Percentiles rank a stretch among this genome's conserved stretches.
Evolutionary conservation across 1,140 invertebrate genomes (phyloP).

Genomic region (Trialeurodes vaporariorum): DNA sequence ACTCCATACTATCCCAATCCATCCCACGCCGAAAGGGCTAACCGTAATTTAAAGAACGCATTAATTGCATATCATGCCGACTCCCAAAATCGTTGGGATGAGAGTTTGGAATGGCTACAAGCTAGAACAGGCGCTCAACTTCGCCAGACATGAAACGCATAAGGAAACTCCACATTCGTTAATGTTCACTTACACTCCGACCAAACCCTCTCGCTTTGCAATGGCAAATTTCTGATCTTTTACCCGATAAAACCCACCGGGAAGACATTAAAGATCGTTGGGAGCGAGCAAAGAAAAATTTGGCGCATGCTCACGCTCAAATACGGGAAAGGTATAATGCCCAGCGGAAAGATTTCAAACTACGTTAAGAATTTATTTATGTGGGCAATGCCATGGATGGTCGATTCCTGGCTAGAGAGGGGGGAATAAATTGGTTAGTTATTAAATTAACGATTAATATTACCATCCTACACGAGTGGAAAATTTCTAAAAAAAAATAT

Average conservation of each 20-base stretch:
- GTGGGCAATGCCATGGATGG: too few relatives aligned
- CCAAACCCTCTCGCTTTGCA: background rate
- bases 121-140: background rate
- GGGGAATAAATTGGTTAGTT: too few relatives aligned
- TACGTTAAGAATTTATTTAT: too few relatives aligned
- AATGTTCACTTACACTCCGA: background rate
- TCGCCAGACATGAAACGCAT: background rate
- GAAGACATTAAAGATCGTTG: background rate
- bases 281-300: background rate
- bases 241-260: background rate
- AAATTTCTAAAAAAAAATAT: too few relatives aligned
- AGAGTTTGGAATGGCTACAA: background rate
- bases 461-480: too few relatives aligned
- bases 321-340: too few relatives aligned
- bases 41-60: background rate
- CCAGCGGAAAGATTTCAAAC: too few relatives aligned
- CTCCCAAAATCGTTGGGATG: background rate
- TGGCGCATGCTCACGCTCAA: too few relatives aligned
- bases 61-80: background rate
- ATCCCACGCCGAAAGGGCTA: background rate
- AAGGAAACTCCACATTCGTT: background rate
- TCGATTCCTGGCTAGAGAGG: too few relatives aligned
- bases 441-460: too few relatives aligned
- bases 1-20: background rate
- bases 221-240: background rate